Percentiles rank a stretch among this genome's conserved stretches.
These are phyloP conservation scores for Poeciliopsis paucimaculata DNA, from an alignment of 2,797 vertebrate species.

Conservation along the genomic window DNA sequence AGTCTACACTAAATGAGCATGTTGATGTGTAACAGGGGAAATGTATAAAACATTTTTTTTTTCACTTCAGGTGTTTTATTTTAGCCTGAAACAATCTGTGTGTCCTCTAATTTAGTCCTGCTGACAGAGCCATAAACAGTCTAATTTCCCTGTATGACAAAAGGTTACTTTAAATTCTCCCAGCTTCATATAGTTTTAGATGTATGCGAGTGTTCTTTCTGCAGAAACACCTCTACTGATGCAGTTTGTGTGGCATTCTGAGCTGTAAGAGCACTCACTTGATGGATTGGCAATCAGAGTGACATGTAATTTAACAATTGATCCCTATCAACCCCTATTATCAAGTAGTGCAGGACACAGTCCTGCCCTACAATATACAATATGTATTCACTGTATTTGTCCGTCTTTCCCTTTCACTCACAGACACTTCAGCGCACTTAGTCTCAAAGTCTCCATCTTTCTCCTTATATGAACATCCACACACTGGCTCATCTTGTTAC, in stretches of 20 bases:
- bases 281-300: constrained; percentile 68
- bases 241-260: constrained; percentile 5
- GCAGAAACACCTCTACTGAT: constrained; percentile 12
- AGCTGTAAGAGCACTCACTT: constrained; percentile 44
- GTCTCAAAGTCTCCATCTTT: constrained; percentile 32
- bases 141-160: constrained; percentile 20
- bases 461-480: constrained; percentile 31
- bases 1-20: constrained; percentile 40
- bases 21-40: constrained; percentile 45
- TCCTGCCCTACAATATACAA: constrained; percentile 19
- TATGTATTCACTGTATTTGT: constrained; percentile 25
- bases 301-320: constrained; percentile 77
- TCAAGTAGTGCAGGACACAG: constrained; percentile 33
- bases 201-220: neutral
- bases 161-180: constrained; percentile 9
- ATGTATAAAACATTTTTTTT: constrained; percentile 30
- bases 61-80: constrained; percentile 51
- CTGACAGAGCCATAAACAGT: constrained; percentile 46
- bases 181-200: neutral
- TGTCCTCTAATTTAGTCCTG: constrained; percentile 39
- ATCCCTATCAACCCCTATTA: constrained; percentile 71
- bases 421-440: constrained; percentile 18
- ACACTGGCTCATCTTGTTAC: constrained; percentile 39
- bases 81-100: constrained; percentile 31
- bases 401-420: constrained; percentile 18